phyloP scores from a whole-genome alignment of 2,113 vertebrate genomes.

The Otus sunia region DNA sequence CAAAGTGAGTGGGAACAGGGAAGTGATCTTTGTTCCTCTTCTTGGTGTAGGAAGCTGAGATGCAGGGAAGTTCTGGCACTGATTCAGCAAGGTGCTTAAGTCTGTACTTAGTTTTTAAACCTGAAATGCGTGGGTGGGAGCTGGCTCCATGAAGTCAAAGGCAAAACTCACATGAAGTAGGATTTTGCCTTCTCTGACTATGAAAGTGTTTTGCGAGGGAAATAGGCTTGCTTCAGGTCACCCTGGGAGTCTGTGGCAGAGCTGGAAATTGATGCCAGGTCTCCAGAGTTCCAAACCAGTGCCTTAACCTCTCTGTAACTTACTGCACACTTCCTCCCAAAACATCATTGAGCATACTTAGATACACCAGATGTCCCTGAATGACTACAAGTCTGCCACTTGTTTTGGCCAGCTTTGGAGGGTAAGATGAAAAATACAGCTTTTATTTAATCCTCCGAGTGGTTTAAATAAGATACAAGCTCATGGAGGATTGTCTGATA shows the following conservation, averaged over 20 bases:
- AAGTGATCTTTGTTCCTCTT: constrained; percentile 35
- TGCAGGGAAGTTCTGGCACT: not conserved
- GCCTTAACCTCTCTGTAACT: constrained; percentile 12
- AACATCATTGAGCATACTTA: not conserved
- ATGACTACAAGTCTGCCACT: not conserved
- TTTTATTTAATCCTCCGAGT: not conserved
- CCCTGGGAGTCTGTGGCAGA: not conserved
- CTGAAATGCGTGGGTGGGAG: constrained; percentile 31
- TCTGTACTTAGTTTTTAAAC: constrained; percentile 22
- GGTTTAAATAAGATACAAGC: not conserved
- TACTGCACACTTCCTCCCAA: not conserved
- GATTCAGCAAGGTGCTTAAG: constrained; percentile 27
- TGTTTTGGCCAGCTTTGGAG: not conserved
- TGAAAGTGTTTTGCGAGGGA: constrained; percentile 28
- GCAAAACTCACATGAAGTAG: constrained; percentile 45
- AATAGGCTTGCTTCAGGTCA: constrained; percentile 38
- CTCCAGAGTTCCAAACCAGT: not conserved
- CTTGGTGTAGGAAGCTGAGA: constrained; percentile 28
- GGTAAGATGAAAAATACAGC: not conserved
- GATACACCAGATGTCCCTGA: not conserved
- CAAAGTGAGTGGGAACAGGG: constrained; percentile 4
- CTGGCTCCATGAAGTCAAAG: constrained; percentile 50
- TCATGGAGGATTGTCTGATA: no score
- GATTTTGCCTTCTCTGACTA: constrained; percentile 14
- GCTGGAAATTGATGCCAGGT: not conserved